Evolutionary conservation across 2,888 invertebrate species (phyloP), one percentile per base, ranked within the genome.

Genomic region (Ornithoptera priamus): DNA sequence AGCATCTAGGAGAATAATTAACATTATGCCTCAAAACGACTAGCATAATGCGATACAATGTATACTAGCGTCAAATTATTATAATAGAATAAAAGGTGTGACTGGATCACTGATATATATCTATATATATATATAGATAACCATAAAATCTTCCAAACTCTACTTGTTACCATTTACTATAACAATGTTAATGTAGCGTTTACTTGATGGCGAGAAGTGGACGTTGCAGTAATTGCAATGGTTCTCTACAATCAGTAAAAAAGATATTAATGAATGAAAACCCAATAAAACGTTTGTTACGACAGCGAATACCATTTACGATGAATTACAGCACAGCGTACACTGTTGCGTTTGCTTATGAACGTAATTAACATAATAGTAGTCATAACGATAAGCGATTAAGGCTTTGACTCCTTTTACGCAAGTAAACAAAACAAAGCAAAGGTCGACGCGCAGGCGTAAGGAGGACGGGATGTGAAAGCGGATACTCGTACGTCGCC

Each of bases 381-480:
- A 62, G 64, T 56, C 60, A 53, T 68, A 66, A 65, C 59, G 57
- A 65, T 63, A 66, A 4, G 24, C 67, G n/a, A 68, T 58, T 65
- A 68, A 67, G 69, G 71, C 12, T 50, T 24, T 62, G 24, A 39
- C 56, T 61, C 67, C 65, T 67, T 70, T 70, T 67, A 63, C 66
- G 68, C 39, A 74, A 62, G 71, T 71, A 70, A 68, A 69, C 74
- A 72, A 72, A 72, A 71, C 72, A 67, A 69, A 72, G 46, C 57
- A 64, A 72, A 70, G 73, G 69, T 71, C 71, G 73, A 68, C 66
- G 72, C 72, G 62, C 59, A 65, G 60, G 56, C 65, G 61, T 62
- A 69, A 69, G 57, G 65, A 68, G 67, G 65, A 50, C 67, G 72
- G 68, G 70, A 71, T 68, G 68, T 67, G 65, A 71, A 65, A 74